phyloP scores from a whole-genome alignment of 1,140 invertebrate species.

The Anastatus disparis region DNA sequence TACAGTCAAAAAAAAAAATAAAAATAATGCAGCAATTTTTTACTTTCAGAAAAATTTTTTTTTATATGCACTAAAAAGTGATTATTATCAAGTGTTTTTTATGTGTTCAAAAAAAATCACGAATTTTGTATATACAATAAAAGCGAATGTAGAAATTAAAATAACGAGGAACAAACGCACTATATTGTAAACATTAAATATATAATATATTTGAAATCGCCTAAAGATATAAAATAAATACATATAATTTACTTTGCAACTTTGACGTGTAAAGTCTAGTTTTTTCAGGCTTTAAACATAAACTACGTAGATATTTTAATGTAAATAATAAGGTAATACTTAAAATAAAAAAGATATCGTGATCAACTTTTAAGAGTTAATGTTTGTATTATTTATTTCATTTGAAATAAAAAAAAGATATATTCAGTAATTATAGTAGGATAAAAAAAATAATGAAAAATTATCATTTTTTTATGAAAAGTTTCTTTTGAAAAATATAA shows the following conservation, averaged over 20 bases:
- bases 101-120: slow-evolving; percentile 22
- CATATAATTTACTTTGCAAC: background rate
- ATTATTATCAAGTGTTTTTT: slow-evolving; percentile 7
- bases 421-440: no score
- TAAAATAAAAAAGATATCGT: background rate
- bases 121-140: slow-evolving; percentile 16
- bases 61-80: background rate
- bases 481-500: no score
- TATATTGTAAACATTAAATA: background rate
- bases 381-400: background rate
- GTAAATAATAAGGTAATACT: slow-evolving; percentile 3
- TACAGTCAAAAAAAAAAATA: no score
- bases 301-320: slow-evolving; percentile 1
- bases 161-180: background rate
- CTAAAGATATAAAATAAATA: background rate
- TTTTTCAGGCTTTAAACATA: slow-evolving; percentile 4
- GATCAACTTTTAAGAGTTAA: background rate
- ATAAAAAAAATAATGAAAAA: no score
- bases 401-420: no score
- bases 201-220: slow-evolving; percentile 7
- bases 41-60: background rate
- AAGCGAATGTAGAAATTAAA: background rate
- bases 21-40: no score
- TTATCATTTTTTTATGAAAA: no score
- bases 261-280: background rate